Conservation (phyloP, 2,888 invertebrate species). For the Ennomos fuscantarius region DNA sequence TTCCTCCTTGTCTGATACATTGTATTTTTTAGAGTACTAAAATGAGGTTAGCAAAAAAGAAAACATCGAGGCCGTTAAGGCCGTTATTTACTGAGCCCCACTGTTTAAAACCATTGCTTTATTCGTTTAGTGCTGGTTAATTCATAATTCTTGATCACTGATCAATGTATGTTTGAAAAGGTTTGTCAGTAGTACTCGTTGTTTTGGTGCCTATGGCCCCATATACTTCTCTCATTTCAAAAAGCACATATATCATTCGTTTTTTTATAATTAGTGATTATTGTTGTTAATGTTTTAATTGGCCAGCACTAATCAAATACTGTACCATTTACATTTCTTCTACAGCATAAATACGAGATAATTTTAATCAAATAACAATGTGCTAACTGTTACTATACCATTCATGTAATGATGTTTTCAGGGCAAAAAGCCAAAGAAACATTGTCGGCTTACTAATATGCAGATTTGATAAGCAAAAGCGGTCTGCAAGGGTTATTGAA, state of each 20-base stretch:
- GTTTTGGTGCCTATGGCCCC: too few species aligned
- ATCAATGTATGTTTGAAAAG: too few species aligned
- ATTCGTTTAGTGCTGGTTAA: too few species aligned
- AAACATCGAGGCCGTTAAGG: too few species aligned
- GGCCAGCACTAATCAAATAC: conserved; percentile 35
- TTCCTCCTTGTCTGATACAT: not conserved
- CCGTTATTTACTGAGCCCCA: too few species aligned
- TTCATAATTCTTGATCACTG: too few species aligned
- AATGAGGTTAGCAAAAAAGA: too few species aligned
- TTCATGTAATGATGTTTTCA: conserved; percentile 51
- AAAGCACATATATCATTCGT: too few species aligned
- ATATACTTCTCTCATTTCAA: too few species aligned
- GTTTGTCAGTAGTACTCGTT: too few species aligned
- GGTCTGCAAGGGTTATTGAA: conserved; percentile 36
- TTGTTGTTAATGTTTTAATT: not conserved
- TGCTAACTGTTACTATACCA: conserved; percentile 50
- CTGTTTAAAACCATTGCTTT: too few species aligned
- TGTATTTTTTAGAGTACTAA: too few species aligned
- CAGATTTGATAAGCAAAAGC: conserved; percentile 46
- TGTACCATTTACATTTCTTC: conserved; percentile 19
- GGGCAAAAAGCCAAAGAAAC: conserved; percentile 44
- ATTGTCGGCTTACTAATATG: conserved; percentile 50
- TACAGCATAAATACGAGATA: conserved; percentile 19
- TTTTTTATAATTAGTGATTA: not conserved
- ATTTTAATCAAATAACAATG: conserved; percentile 46